phyloP scores from a whole-genome alignment of 2,113 vertebrate genomes.

The Chlorodrepanis virens region DNA sequence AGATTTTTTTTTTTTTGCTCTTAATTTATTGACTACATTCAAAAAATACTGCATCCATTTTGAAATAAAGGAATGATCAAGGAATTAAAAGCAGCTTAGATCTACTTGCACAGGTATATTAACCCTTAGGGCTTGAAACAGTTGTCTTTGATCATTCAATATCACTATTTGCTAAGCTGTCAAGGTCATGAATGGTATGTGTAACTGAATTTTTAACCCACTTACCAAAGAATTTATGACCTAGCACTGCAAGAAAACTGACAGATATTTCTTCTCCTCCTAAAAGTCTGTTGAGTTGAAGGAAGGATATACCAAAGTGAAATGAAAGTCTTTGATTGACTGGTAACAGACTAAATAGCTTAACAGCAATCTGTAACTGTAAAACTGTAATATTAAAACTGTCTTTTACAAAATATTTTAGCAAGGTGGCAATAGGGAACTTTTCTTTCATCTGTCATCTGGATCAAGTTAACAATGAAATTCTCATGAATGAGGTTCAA shows the following conservation, averaged over 20 bases:
- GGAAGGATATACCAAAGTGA: slow-evolving; percentile 61
- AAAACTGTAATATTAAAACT: slow-evolving; percentile 74
- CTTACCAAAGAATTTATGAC: slow-evolving; percentile 61
- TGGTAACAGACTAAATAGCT: slow-evolving; percentile 72
- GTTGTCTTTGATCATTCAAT: slow-evolving; percentile 42
- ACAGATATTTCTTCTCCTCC: slow-evolving; percentile 52
- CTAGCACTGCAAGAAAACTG: slow-evolving; percentile 58
- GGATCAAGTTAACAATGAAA: slow-evolving; percentile 74
- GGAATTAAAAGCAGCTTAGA: slow-evolving; percentile 18
- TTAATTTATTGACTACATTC: not conserved
- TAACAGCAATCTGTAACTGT: slow-evolving; percentile 74
- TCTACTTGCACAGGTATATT: slow-evolving; percentile 16
- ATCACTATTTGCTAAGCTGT: slow-evolving; percentile 36
- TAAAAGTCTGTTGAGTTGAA: slow-evolving; percentile 65
- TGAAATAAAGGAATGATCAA: not conserved
- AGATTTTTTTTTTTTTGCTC: not conserved
- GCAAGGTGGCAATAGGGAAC: slow-evolving; percentile 73
- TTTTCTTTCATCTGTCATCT: slow-evolving; percentile 77
- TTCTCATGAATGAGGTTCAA: slow-evolving; percentile 70
- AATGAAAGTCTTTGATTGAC: slow-evolving; percentile 73
- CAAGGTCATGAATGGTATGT: slow-evolving; percentile 33
- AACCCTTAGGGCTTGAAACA: slow-evolving; percentile 18
- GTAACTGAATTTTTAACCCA: slow-evolving; percentile 62
- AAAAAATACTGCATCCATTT: not conserved
- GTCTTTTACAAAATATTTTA: slow-evolving; percentile 77